These are phyloP conservation scores for Peromyscus polionotus DNA, from an alignment of 2,113 vertebrate genomes.

Conservation along the genomic window DNA sequence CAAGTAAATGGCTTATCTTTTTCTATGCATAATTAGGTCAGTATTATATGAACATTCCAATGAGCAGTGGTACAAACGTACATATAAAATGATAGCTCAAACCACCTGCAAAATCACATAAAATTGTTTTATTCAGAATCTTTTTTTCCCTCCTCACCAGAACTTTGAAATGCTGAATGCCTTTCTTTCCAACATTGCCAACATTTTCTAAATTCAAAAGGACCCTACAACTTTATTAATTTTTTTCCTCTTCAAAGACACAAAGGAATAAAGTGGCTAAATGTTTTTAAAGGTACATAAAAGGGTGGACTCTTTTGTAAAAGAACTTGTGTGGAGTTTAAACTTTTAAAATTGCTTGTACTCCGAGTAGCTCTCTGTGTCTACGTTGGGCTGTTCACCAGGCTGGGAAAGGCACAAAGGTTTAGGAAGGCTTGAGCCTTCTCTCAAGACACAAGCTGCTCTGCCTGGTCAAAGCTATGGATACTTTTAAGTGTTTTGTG, in stretches of 20 bases:
- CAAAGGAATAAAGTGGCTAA: constrained; percentile 80
- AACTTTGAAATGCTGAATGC: constrained; percentile 90
- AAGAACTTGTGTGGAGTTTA: constrained; percentile 81
- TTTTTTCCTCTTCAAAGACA: constrained; percentile 85
- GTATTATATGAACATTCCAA: constrained; percentile 94
- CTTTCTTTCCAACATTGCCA: constrained; percentile 89
- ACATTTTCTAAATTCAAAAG: constrained; percentile 88
- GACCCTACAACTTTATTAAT: constrained; percentile 88
- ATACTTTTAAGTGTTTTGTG: constrained; percentile 28
- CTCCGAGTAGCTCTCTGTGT: constrained; percentile 66
- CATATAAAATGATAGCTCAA: constrained; percentile 93
- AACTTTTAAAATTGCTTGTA: constrained; percentile 80
- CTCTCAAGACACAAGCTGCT: background rate
- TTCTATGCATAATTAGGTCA: constrained; percentile 94
- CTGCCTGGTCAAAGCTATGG: constrained; percentile 55
- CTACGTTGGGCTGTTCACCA: constrained; percentile 41
- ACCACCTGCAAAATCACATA: constrained; percentile 94
- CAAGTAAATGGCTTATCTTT: constrained; percentile 94
- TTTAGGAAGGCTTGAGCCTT: constrained; percentile 4
- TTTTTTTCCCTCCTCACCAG: constrained; percentile 88
- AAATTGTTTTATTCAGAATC: constrained; percentile 93
- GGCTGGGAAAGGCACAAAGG: constrained; percentile 59
- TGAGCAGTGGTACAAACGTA: constrained; percentile 92
- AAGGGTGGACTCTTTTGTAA: constrained; percentile 58
- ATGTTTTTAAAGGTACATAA: constrained; percentile 84